Percentiles rank a stretch among this genome's conserved stretches.
Conservation (phyloP, 1,140 invertebrate genomes). For the Anthonomus grandis region DNA sequence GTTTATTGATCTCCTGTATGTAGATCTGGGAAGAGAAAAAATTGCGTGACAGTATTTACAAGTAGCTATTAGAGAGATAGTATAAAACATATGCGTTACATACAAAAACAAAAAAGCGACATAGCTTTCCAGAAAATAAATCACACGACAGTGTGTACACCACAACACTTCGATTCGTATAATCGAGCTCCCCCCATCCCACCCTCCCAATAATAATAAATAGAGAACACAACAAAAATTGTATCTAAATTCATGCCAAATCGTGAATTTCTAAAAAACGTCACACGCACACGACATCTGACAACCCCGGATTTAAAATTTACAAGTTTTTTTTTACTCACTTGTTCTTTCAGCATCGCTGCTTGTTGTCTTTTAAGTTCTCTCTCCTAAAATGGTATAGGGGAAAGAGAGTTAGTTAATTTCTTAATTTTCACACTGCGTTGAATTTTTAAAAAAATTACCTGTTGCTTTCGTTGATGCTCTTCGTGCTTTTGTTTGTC, state of each 20-base stretch:
- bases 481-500: conserved; percentile 82
- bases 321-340: conserved; percentile 50
- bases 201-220: too few relatives aligned
- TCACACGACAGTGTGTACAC: too few relatives aligned
- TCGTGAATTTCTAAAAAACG: conserved; percentile 4
- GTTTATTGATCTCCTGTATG: conserved; percentile 85
- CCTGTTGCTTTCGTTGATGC: conserved; percentile 80
- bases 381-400: too few relatives aligned
- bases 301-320: background rate
- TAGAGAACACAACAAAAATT: too few relatives aligned
- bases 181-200: too few relatives aligned
- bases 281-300: conserved; percentile 7
- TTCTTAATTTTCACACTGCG: conserved; percentile 3
- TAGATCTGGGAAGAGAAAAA: conserved; percentile 64
- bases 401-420: background rate
- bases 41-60: conserved; percentile 45
- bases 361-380: conserved; percentile 84
- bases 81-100: conserved; percentile 10
- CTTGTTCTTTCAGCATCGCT: conserved; percentile 84
- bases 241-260: conserved; percentile 5
- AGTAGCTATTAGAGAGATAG: conserved; percentile 22
- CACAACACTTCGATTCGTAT: too few relatives aligned
- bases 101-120: too few relatives aligned
- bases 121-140: too few relatives aligned
- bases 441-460: conserved; percentile 45